Conservation (phyloP, 2,888 invertebrate genomes). For the Coremacera marginata region DNA sequence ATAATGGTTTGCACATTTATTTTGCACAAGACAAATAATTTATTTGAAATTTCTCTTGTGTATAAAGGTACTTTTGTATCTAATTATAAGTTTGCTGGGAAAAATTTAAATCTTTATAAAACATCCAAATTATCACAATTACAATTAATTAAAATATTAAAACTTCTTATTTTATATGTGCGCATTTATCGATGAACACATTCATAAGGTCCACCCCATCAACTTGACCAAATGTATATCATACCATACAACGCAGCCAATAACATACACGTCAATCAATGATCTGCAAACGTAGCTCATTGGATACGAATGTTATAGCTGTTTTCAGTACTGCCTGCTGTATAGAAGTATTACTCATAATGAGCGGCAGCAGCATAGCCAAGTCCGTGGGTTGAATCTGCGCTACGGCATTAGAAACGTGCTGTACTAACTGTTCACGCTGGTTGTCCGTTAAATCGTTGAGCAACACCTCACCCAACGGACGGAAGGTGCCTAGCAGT, state of each 20-base stretch:
- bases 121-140: too few species aligned
- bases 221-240: not conserved
- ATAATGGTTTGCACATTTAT: too few species aligned
- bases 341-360: constrained; percentile 59
- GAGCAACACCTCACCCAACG: constrained; percentile 64
- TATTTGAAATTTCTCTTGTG: too few species aligned
- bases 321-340: constrained; percentile 62
- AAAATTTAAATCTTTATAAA: too few species aligned
- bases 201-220: too few species aligned
- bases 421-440: constrained; percentile 59
- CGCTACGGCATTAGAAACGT: constrained; percentile 59
- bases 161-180: too few species aligned
- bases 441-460: constrained; percentile 64
- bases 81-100: too few species aligned
- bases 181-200: too few species aligned
- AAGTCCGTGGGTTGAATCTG: constrained; percentile 62
- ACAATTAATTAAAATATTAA: too few species aligned
- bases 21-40: too few species aligned
- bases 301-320: constrained; percentile 61
- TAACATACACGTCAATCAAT: constrained; percentile 54
- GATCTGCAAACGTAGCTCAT: constrained; percentile 63
- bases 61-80: too few species aligned
- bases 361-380: constrained; percentile 60
- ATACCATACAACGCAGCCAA: constrained; percentile 15
- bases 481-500: constrained; percentile 60